phyloP scores from a whole-genome alignment of 2,113 vertebrate species.

The Leiothrix lutea region DNA sequence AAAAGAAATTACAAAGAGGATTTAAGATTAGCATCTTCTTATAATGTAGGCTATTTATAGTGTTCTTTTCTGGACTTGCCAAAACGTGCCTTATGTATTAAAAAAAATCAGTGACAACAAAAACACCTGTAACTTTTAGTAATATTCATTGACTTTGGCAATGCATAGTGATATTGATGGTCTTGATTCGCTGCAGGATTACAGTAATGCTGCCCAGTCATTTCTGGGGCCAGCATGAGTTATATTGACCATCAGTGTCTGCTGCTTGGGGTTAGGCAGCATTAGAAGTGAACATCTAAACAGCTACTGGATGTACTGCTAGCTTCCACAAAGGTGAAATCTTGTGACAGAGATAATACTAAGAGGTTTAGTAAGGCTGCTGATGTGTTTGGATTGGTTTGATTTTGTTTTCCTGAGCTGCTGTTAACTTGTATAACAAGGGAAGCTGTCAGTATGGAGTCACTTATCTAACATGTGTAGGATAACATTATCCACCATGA shows the following conservation, averaged over 20 bases:
- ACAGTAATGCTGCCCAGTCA: neutral
- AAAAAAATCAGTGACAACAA: neutral
- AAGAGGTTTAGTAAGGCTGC: neutral
- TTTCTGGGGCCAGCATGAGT: slow-evolving; percentile 4
- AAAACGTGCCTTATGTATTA: slow-evolving; percentile 12
- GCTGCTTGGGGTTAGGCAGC: neutral
- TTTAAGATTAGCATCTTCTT: slow-evolving; percentile 66
- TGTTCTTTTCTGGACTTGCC: slow-evolving; percentile 44
- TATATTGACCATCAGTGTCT: neutral
- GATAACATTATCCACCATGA: neutral
- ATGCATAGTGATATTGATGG: neutral
- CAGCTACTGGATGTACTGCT: neutral
- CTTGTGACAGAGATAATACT: neutral
- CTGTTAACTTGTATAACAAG: neutral
- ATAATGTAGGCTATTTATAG: slow-evolving; percentile 54
- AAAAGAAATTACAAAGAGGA: slow-evolving; percentile 56
- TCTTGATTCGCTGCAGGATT: slow-evolving; percentile 51
- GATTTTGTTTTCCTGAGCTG: slow-evolving; percentile 49
- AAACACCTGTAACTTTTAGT: neutral
- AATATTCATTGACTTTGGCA: slow-evolving; percentile 40
- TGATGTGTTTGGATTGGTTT: neutral
- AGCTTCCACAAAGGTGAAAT: neutral
- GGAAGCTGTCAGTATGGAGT: slow-evolving; percentile 11
- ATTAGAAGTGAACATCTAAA: neutral
- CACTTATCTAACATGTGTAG: slow-evolving; percentile 11